phyloP scores from a whole-genome alignment of 2,888 invertebrate genomes.

The Xestia xanthographa region DNA sequence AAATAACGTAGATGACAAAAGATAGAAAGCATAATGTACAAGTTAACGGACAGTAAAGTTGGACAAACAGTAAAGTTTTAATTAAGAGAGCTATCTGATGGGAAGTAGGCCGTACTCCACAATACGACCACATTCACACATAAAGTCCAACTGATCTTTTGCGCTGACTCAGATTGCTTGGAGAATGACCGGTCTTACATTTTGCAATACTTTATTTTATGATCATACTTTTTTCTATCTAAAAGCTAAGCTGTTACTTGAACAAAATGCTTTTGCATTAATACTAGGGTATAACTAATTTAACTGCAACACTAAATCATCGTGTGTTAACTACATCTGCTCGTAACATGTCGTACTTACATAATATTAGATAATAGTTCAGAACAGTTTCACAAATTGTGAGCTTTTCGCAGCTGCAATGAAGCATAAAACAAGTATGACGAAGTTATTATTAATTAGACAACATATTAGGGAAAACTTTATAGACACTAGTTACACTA shows the following conservation, averaged over 20 bases:
- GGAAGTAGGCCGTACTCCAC: conserved; percentile 11
- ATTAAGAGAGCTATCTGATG: conserved; percentile 35
- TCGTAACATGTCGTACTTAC: conserved; percentile 3
- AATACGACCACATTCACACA: conserved; percentile 22
- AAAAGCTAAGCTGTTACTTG: neutral
- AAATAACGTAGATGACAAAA: conserved; percentile 19
- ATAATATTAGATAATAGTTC: conserved; percentile 22
- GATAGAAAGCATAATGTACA: conserved; percentile 1
- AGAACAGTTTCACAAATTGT: conserved; percentile 14
- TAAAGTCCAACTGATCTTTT: conserved; percentile 42
- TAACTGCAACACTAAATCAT: conserved; percentile 5
- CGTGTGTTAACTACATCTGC: neutral
- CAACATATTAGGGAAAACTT: neutral
- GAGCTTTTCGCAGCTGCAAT: conserved; percentile 2
- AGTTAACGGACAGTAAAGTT: conserved; percentile 26
- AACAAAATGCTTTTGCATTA: conserved; percentile 1
- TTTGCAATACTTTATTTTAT: conserved; percentile 20
- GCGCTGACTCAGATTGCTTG: conserved; percentile 32
- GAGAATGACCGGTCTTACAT: conserved; percentile 11
- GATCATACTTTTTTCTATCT: conserved; percentile 16
- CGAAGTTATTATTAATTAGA: neutral
- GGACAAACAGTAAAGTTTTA: conserved; percentile 46
- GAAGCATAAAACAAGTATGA: neutral
- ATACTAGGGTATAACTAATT: conserved; percentile 1
- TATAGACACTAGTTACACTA: neutral